Evolutionary conservation across 2,888 invertebrate genomes (phyloP), one percentile per base, ranked within the genome.

Genomic region (Synanthedon formicaeformis): DNA sequence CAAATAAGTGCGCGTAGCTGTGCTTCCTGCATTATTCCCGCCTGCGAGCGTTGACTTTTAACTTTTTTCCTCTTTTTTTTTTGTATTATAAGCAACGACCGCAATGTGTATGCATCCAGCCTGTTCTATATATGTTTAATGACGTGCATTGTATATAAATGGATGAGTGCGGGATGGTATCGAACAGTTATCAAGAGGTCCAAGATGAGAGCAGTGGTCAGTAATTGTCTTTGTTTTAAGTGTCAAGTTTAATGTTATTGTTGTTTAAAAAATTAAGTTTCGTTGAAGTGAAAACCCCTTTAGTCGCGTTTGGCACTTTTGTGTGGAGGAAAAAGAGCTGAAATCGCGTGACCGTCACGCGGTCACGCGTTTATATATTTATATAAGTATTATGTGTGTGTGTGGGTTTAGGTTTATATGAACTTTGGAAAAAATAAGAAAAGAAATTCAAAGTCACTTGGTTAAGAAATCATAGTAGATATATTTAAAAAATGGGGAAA

Each of bases 71-170:
- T 51, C 16, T 64, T 69, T 59, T 65, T 69, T 58, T 67, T 62
- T 60, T 60, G 23, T 23, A 5, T 64, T 61, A 56, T 59, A 63
- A 56, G 59, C 60, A 63, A 58, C 61, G 60, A 60, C 53, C 64
- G 67, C 34, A 34, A 66, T 65, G 60, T 63, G 23, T 23, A 23
- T 3, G 64, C 61, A 60, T 66, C 56, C 65, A 64, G 69, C 67
- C 71, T 55, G 52, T 56, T 56, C 54, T 55, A 52, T 49, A 56
- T 53, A 51, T 48, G 40, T 54, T 51, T 52, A 48, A 54, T 54
- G 53, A 16, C 58, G 54, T 40, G 50, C n/a, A 50, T 16, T 41
- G 50, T 58, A 58, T 58, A 58, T 54, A 60, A 57, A 54, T 50
- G 50, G 56, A 51, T 50, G 45, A 54, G 49, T 50, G 41, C 50